Conservation (phyloP, 2,888 invertebrate genomes). For the Cheilosia pagana region DNA sequence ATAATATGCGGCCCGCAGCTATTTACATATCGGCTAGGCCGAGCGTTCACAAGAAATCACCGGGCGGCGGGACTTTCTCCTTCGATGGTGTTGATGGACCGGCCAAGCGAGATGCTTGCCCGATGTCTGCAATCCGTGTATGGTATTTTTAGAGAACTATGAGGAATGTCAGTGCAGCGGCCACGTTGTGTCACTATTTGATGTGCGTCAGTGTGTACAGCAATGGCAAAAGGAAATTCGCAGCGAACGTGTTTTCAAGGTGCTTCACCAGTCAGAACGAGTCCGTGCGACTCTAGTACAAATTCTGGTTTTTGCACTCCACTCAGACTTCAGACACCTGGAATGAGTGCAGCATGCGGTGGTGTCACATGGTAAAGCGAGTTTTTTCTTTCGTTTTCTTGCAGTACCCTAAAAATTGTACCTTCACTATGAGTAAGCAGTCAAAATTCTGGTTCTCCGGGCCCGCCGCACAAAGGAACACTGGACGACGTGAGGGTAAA, state of each 20-base stretch:
- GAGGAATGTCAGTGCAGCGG: conserved; percentile 50
- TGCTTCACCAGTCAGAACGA: conserved; percentile 55
- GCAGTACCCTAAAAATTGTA: conserved; percentile 58
- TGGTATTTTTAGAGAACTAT: conserved; percentile 54
- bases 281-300: conserved; percentile 35
- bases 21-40: conserved; percentile 38
- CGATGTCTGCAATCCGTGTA: conserved; percentile 48
- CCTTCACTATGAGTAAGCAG: conserved; percentile 69
- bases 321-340: conserved; percentile 48
- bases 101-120: conserved; percentile 45
- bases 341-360: conserved; percentile 38
- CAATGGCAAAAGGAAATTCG: conserved; percentile 54
- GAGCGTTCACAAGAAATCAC: conserved; percentile 32
- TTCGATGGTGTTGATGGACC: conserved; percentile 28
- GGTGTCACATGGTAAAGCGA: conserved; percentile 49
- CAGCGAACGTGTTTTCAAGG: conserved; percentile 68
- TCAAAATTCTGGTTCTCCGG: conserved; percentile 51
- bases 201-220: conserved; percentile 18
- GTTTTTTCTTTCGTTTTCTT: conserved; percentile 29
- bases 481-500: conserved; percentile 44
- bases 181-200: conserved; percentile 62
- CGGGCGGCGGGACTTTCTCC: conserved; percentile 56
- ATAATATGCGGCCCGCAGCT: conserved; percentile 21
- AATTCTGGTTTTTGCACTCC: conserved; percentile 43
- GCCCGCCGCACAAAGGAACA: conserved; percentile 45